Evolutionary conservation across 2,797 vertebrate species (phyloP), one percentile per base, ranked within the genome.

Genomic region (Sciaenops ocellatus): DNA sequence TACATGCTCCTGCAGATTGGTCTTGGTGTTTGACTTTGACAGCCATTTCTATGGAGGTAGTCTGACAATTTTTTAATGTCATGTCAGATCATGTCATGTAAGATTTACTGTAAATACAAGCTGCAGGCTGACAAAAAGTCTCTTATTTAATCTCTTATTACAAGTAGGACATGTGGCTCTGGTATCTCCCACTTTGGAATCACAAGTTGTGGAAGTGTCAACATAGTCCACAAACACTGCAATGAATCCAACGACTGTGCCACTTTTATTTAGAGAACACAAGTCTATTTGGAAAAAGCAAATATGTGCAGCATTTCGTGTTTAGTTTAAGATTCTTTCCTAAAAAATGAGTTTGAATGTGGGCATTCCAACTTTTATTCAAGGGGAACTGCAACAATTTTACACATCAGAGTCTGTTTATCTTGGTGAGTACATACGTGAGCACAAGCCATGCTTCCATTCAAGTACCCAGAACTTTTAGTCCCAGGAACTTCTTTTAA

Each of bases 21-120:
- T 41, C 48, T 26, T 4, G 0, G 6, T 62, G 65, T 66, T 65
- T 67, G 73, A 46, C 76, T 64, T 65, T 70, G 56, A 66, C 51
- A 1, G 1, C 75, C n/a, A 16, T n/a, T 65, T 63, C 54, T 70
- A 1, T 4, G 61, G 48, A 52, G 56, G 66, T 6, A 50, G 57
- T 16, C 26, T 30, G 57, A 67, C 61, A 26, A 57, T 34, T 78
- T 69, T 70, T 22, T 44, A 18, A 65, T 38, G 50, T 72, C 4
- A 4, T 63, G 68, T 71, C 69, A 30, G 42, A 63, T 76, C 11
- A 34, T 51, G 47, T 38, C 38, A 4, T 0, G 15, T 30, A 9
- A 44, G 47, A 69, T 28, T 44, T 69, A 38, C 56, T 75, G 64
- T 71, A 65, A 69, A 60, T 57, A 57, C 22, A 54, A 82, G 62